phyloP scores from a whole-genome alignment of 2,113 vertebrate species.

The Atlantisia rogersi region DNA sequence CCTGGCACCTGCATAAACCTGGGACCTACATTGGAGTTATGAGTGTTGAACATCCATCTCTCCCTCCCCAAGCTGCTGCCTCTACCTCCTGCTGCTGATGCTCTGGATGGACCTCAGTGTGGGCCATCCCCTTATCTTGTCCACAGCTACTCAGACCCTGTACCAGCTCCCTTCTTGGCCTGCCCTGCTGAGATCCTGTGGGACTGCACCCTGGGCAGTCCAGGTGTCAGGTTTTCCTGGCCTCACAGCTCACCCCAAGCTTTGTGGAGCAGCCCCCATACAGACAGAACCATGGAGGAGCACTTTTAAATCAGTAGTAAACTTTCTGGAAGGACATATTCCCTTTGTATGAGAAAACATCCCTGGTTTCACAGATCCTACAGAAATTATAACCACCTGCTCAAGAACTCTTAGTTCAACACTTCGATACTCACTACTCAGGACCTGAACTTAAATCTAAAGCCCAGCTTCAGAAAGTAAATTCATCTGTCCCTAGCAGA shows the following conservation, averaged over 20 bases:
- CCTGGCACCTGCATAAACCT: background rate
- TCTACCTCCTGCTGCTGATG: background rate
- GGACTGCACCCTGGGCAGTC: background rate
- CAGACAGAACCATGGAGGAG: background rate
- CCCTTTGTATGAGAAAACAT: background rate
- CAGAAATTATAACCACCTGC: background rate
- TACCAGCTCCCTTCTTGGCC: background rate
- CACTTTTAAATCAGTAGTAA: background rate
- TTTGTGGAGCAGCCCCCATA: background rate
- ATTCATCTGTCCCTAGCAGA: background rate
- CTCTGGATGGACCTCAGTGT: too few species aligned
- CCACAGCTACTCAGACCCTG: background rate
- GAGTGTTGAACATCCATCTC: background rate
- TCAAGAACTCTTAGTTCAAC: background rate
- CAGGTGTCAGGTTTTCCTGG: background rate
- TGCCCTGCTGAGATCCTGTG: too few species aligned
- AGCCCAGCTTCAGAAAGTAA: background rate
- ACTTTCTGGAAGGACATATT: background rate
- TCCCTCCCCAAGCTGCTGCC: background rate
- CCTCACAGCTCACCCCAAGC: background rate
- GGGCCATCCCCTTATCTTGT: background rate
- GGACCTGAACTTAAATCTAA: background rate
- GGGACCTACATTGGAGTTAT: accelerated
- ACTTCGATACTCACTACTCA: background rate
- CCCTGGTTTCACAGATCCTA: background rate